A percentile compares a stretch with the other conserved stretches of the same genome.
Conservation (phyloP, 2,113 vertebrate genomes). For the Scomber japonicus region DNA sequence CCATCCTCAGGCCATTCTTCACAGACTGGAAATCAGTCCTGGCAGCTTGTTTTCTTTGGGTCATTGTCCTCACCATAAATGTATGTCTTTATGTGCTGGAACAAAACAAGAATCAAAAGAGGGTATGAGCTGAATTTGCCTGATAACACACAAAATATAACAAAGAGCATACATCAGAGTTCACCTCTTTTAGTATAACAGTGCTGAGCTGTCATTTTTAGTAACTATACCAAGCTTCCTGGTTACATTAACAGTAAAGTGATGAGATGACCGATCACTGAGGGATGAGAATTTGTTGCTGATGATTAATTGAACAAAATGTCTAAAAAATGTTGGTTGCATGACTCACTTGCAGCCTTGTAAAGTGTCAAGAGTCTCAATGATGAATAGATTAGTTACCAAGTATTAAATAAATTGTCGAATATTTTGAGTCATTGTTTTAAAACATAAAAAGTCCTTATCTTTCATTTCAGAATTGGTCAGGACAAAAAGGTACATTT, state of each 20-base stretch:
- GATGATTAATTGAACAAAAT: neutral
- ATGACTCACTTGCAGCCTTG: neutral
- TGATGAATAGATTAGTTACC: no score
- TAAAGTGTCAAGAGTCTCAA: neutral
- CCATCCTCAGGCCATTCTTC: conserved; percentile 88
- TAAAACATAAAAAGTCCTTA: no score
- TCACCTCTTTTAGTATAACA: no score
- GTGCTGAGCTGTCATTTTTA: no score
- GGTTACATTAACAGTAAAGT: neutral
- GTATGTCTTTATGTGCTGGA: neutral
- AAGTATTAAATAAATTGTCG: no score
- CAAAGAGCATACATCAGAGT: neutral
- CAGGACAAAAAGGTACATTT: no score
- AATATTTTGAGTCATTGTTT: no score
- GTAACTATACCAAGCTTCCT: no score
- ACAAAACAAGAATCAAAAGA: neutral
- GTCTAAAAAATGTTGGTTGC: no score
- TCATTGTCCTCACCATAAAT: neutral
- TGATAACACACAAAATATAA: neutral
- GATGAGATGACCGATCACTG: neutral
- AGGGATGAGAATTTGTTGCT: neutral
- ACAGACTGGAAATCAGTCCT: neutral
- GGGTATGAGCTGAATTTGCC: neutral
- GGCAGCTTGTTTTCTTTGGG: neutral
- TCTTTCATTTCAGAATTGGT: no score